Evolutionary conservation across 2,113 vertebrate species (phyloP), one percentile per base, ranked within the genome.

Genomic region (Excalfactoria chinensis): DNA sequence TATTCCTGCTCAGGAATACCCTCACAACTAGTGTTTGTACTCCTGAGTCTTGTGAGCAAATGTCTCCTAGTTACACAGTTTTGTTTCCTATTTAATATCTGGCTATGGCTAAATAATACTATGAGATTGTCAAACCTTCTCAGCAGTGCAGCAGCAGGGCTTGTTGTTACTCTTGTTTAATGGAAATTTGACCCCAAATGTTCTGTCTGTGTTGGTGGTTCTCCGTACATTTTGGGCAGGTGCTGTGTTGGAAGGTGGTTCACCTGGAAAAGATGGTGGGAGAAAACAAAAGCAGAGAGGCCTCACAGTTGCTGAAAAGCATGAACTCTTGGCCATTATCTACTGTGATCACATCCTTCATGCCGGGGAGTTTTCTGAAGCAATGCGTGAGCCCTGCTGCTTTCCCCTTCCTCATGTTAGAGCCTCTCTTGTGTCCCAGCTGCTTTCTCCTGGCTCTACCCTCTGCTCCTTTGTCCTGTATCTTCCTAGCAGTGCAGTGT

Each of bases 161-260:
- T 35, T 73, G 25, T 44, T 49, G 17, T 48, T 14, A 3, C 32
- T 83, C 23, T 59, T 0, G 0, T 80, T 88, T 46, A 43, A 64
- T 80, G 17, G 30, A 20, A 67, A 71, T 70, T 84, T 73, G 53
- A 22, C 34, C 16, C 56, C 19, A 88, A 62, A 56, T 30, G 19
- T 60, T 75, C 35, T 44, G 9, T 21, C 26, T 37, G 5, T 71
- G 16, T 11, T 43, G 17, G 22, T 67, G 37, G 14, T 67, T 83
- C 15, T 58, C n/a, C 0, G 0, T 75, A 10, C 40, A 6, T n/a
- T 3, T 51, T 20, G 11, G 43, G 44, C 9, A 68, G 16, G 15
- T 69, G 44, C 63, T 53, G 9, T 18, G 11, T 43, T 67, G 43
- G 19, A 60, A 78, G 2, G 21, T 13, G 32, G n/a, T 66, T 71